Evolutionary conservation across 2,113 vertebrate species (phyloP).

Genomic region (Ifrita kowaldi): DNA sequence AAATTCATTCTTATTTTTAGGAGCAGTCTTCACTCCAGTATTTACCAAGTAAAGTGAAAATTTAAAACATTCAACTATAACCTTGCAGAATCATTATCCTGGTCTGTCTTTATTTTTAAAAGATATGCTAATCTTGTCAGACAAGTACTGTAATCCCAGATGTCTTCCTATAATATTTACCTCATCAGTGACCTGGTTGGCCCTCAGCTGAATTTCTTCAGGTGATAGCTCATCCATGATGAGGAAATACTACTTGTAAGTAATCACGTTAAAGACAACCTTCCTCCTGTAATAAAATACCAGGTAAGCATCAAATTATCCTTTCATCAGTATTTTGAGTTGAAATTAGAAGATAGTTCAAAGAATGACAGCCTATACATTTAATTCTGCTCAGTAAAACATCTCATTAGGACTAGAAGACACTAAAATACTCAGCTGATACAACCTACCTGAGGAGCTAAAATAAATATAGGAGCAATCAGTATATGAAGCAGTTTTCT

Average conservation of each 20-base stretch:
- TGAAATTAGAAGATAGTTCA: not conserved
- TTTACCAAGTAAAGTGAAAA: not conserved
- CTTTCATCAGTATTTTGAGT: not conserved
- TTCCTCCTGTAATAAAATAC: not conserved
- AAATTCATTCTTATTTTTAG: not conserved
- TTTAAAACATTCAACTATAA: not conserved
- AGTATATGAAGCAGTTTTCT: not conserved
- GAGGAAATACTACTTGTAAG: slow-evolving; percentile 27
- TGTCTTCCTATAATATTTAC: slow-evolving; percentile 64
- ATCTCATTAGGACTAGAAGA: not conserved
- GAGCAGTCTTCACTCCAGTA: not conserved
- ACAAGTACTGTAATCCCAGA: not conserved
- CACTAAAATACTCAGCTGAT: not conserved
- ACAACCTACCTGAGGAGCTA: not conserved
- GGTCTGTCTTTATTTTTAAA: not conserved
- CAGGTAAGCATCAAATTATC: not conserved
- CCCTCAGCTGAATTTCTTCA: slow-evolving; percentile 85
- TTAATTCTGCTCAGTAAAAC: not conserved
- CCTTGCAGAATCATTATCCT: not conserved
- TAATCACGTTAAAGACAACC: not conserved
- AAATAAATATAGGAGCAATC: not conserved
- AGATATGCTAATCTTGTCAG: not conserved
- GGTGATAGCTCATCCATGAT: slow-evolving; percentile 87
- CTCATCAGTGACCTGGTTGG: slow-evolving; percentile 95
- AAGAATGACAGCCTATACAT: not conserved